A percentile compares a stretch with the other conserved stretches of the same genome.
These are phyloP conservation scores for Cryptops parisi DNA, from an alignment of 2,888 invertebrate species.

Conservation along the genomic window DNA sequence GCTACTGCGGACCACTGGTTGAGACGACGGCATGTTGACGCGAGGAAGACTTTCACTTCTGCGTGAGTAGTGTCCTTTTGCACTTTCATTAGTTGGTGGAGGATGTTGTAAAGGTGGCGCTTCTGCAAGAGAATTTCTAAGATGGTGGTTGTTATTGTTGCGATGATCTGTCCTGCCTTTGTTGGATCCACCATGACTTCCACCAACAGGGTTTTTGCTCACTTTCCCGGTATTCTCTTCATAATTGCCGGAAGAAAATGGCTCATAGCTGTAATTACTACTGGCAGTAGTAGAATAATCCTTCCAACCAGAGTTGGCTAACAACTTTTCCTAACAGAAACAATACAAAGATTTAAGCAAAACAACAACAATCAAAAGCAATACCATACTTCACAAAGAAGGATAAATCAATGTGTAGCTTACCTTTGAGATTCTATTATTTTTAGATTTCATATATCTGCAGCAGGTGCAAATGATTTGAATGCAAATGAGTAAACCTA, in stretches of 20 bases:
- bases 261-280: slow-evolving; percentile 80
- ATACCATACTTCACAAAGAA: not conserved
- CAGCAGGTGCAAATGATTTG: slow-evolving; percentile 74
- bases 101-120: slow-evolving; percentile 7
- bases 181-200: slow-evolving; percentile 16
- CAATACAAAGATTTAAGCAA: slow-evolving; percentile 7
- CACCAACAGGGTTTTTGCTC: slow-evolving; percentile 19
- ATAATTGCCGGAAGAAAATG: slow-evolving; percentile 43
- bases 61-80: slow-evolving; percentile 13
- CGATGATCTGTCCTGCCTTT: not conserved
- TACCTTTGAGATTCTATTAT: slow-evolving; percentile 16
- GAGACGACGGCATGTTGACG: slow-evolving; percentile 3
- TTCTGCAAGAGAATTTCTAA: slow-evolving; percentile 6
- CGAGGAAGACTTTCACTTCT: slow-evolving; percentile 18
- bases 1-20: slow-evolving; percentile 16
- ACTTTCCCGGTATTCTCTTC: slow-evolving; percentile 17
- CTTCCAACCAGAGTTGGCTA: slow-evolving; percentile 74
- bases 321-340: slow-evolving; percentile 61
- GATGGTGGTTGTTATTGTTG: slow-evolving; percentile 10
- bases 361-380: slow-evolving; percentile 1
- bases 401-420: not conserved
- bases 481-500: slow-evolving; percentile 60
- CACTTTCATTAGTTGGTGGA: not conserved
- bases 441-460: slow-evolving; percentile 10
- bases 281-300: slow-evolving; percentile 48